Base-by-base conservation (phyloP, 1,140 invertebrate species). In the Habropoda laboriosa region DNA sequence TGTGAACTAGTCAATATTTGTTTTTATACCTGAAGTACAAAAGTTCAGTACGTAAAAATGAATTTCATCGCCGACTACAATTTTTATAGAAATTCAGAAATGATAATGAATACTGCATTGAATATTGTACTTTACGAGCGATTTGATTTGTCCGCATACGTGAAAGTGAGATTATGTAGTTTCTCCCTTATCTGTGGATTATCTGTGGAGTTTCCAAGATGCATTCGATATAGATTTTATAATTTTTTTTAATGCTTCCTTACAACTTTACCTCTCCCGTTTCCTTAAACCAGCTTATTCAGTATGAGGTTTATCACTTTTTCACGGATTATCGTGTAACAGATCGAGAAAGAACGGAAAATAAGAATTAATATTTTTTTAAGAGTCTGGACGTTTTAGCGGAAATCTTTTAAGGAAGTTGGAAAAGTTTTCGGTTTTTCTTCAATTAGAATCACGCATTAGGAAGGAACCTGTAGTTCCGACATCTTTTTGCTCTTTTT, bases 81-180 rank as follows among this genome's bases (percentile, higher is more conserved):
- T n/a, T 58, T 32, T 27, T 32, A 32, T 57, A 13, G n/a, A 35
- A 60, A 24, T 61, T 24, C 12, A 3, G 8, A 12, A 35, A 35
- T 0, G 12, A 60, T 18, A 5, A 35, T 2, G 42, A 45, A 45
- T 45, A 45, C 42, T n/a, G n/a, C 42, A 45, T 45, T 45, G 1
- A 45, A 45, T 12, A 45, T 45, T 12, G 42, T 45, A 45, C 10
- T 24, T 71, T 71, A 57, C 68, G 35, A 57, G 12, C 53, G 24
- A 30, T 57, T 66, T 27, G 42, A 66, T 67, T 67, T 47, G 45
- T 51, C 27, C 8, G 30, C 30, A 73, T 57, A 49, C 38, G 80
- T 79, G 80, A 79, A 82, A 79, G 80, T 72, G 80, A 82, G 71
- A 60, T 75, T 74, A 57, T 42, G 57, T 40, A 16, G 47, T 64